These are phyloP conservation scores for Phaedon cochleariae DNA, from an alignment of 2,888 invertebrate species.

Conservation along the genomic window DNA sequence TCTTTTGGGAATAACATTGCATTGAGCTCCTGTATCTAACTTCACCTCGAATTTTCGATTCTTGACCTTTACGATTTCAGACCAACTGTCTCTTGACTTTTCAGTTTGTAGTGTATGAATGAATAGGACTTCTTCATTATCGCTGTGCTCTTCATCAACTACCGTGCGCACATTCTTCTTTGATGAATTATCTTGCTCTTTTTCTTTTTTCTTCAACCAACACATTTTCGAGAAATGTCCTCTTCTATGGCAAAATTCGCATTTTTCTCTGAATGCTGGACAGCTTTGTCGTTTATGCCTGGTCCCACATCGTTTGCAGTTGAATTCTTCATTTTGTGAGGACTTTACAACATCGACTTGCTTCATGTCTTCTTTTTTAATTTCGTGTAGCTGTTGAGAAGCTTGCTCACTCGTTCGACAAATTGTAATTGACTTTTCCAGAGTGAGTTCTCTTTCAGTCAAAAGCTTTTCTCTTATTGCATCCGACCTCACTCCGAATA, in stretches of 20 bases:
- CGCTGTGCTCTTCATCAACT: background rate
- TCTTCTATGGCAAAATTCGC: too few relatives aligned
- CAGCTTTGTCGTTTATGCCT: background rate
- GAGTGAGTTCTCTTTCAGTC: background rate
- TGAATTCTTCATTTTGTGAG: background rate
- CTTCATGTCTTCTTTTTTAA: background rate
- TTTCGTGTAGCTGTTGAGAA: background rate
- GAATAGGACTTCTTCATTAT: background rate
- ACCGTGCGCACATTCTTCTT: background rate
- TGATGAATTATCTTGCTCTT: background rate
- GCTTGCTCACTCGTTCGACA: slow-evolving; percentile 15
- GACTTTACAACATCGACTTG: background rate
- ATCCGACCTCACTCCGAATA: background rate
- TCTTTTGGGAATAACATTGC: background rate
- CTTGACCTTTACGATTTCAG: background rate
- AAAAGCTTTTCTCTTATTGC: slow-evolving; percentile 5
- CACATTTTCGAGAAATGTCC: background rate
- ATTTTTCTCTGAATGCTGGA: background rate
- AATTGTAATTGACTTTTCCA: slow-evolving; percentile 5
- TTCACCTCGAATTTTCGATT: background rate
- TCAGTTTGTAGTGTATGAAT: background rate
- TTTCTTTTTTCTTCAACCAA: too few relatives aligned
- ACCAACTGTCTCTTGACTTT: background rate
- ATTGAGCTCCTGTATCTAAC: too few relatives aligned
- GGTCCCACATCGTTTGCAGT: background rate